Percentiles rank a stretch among this genome's conserved stretches.
These are phyloP conservation scores for Planococcus citri DNA, from an alignment of 1,140 invertebrate species.

Conservation along the genomic window DNA sequence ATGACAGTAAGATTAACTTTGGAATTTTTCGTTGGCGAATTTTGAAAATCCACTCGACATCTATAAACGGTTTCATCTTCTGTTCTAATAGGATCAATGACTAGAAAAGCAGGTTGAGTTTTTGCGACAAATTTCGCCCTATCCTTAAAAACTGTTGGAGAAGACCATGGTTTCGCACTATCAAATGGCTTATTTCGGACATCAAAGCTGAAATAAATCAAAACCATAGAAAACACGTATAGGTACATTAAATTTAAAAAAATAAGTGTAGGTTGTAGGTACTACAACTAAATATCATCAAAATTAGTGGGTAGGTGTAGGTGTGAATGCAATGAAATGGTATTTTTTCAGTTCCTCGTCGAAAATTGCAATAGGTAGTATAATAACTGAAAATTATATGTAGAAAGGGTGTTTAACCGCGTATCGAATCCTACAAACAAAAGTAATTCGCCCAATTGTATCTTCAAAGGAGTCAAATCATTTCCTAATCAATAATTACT, in stretches of 20 bases:
- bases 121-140: conserved; percentile 41
- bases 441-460: too few relatives aligned
- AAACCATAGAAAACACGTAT: background rate
- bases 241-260: background rate
- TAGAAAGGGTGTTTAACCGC: too few relatives aligned
- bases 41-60: conserved; percentile 66
- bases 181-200: background rate
- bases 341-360: too few relatives aligned
- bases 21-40: conserved; percentile 66
- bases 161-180: conserved; percentile 34
- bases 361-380: too few relatives aligned
- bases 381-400: too few relatives aligned
- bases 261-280: too few relatives aligned
- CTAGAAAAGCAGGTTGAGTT: conserved; percentile 45
- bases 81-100: conserved; percentile 47
- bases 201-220: conserved; percentile 49
- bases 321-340: too few relatives aligned
- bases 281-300: too few relatives aligned
- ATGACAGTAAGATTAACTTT: conserved; percentile 66
- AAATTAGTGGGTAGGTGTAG: too few relatives aligned
- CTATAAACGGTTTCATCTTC: conserved; percentile 59
- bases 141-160: conserved; percentile 39
- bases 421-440: too few relatives aligned
- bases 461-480: too few relatives aligned
- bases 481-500: too few relatives aligned